Conservation (phyloP, 2,113 vertebrate species). For the Seriola quinqueradiata region DNA sequence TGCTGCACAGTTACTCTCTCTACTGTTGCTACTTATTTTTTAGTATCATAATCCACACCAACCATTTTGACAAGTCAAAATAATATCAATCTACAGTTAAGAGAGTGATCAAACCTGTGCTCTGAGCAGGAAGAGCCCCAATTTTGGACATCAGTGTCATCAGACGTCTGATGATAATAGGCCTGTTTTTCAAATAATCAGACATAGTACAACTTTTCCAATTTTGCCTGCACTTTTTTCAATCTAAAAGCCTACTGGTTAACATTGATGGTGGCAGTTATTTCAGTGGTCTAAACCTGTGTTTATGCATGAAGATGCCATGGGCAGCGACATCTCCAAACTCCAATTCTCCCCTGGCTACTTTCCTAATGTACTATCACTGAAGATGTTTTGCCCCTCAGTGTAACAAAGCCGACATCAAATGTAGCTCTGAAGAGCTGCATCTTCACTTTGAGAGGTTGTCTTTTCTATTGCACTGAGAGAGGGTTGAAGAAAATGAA, state of each 20-base stretch:
- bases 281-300: neutral
- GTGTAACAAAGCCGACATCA: slow-evolving; percentile 26
- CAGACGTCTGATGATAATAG: too few species aligned
- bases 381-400: neutral
- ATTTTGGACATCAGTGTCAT: too few species aligned
- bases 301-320: neutral
- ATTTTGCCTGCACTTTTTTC: too few species aligned
- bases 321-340: neutral
- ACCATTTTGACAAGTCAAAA: neutral
- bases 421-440: slow-evolving; percentile 29
- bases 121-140: neutral
- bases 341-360: neutral
- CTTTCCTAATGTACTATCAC: neutral
- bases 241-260: too few species aligned
- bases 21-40: neutral
- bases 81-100: neutral
- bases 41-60: neutral
- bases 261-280: too few species aligned
- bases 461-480: slow-evolving; percentile 19
- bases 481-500: neutral
- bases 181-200: too few species aligned
- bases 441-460: slow-evolving; percentile 23
- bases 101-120: neutral
- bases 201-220: too few species aligned
- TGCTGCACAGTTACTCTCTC: neutral